A percentile compares a stretch with the other conserved stretches of the same genome.
Evolutionary conservation across 2,888 invertebrate species (phyloP).

Genomic region (Brassicogethes aeneus): DNA sequence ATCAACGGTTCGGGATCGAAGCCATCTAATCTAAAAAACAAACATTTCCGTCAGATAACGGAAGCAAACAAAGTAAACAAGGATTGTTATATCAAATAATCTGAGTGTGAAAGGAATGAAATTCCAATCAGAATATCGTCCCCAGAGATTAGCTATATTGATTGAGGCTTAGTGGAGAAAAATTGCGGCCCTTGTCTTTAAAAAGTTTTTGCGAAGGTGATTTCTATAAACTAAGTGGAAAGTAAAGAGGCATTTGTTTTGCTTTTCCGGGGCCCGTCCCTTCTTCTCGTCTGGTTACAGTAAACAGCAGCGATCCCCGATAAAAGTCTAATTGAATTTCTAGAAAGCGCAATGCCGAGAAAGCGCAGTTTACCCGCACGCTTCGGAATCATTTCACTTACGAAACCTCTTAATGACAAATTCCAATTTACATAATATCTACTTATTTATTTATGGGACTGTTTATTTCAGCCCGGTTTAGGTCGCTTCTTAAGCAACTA

Average conservation of each 20-base stretch:
- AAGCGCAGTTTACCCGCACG: background rate
- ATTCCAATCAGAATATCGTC: slow-evolving; percentile 6
- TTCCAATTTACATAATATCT: too few relatives aligned
- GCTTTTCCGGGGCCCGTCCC: background rate
- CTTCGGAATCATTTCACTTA: background rate
- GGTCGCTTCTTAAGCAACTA: too few relatives aligned
- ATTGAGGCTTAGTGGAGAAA: background rate
- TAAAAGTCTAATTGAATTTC: background rate
- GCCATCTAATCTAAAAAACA: background rate
- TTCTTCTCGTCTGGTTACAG: background rate
- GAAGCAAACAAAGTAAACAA: background rate
- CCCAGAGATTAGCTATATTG: slow-evolving; percentile 6
- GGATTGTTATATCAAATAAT: slow-evolving; percentile 7
- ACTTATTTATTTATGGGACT: too few relatives aligned
- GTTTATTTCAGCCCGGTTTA: too few relatives aligned
- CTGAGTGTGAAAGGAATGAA: slow-evolving; percentile 9
- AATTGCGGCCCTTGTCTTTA: background rate
- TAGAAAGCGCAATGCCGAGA: background rate
- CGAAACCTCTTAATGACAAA: too few relatives aligned
- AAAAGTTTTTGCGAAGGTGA: slow-evolving; percentile 5
- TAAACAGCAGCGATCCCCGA: background rate
- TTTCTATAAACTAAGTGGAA: slow-evolving; percentile 7
- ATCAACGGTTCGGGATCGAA: too few relatives aligned
- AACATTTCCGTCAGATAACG: background rate
- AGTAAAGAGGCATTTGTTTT: slow-evolving; percentile 4